A percentile compares a stretch with the other conserved stretches of the same genome.
phyloP scores from a whole-genome alignment of 2,888 invertebrate genomes.

The Caenorhabditis sp. region DNA sequence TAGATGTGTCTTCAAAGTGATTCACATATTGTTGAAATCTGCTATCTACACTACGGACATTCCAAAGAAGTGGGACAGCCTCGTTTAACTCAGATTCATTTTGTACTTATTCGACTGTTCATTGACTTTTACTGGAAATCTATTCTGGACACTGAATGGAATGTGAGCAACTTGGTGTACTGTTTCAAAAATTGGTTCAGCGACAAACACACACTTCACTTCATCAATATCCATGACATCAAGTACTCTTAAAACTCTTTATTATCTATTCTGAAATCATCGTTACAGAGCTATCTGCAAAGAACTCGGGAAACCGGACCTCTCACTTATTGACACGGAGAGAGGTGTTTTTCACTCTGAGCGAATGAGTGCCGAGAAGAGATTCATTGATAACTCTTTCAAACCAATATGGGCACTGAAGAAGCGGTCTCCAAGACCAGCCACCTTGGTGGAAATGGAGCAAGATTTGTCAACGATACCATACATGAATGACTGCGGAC shows the following conservation, averaged over 20 bases:
- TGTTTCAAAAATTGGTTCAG: constrained; percentile 25
- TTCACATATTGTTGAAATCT: background rate
- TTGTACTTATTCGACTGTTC: constrained; percentile 5
- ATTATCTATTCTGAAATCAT: background rate
- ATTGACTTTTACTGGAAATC: constrained; percentile 24
- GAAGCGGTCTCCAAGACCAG: too few relatives aligned
- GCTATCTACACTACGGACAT: constrained; percentile 17
- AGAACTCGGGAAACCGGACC: constrained; percentile 2
- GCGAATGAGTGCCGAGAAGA: background rate
- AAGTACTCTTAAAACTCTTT: background rate
- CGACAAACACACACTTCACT: background rate
- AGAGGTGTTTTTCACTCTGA: background rate
- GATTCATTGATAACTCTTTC: background rate
- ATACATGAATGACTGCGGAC: background rate
- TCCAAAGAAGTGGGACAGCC: background rate
- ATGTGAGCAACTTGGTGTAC: constrained; percentile 4
- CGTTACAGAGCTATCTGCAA: constrained; percentile 14
- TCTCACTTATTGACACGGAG: background rate
- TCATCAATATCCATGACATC: constrained; percentile 16
- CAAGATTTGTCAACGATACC: background rate
- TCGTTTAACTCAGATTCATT: constrained; percentile 19
- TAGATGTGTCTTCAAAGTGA: background rate
- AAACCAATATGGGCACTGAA: too few relatives aligned
- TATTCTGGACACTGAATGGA: background rate
- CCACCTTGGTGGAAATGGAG: too few relatives aligned